A percentile compares a stretch with the other conserved stretches of the same genome.
Evolutionary conservation across 2,113 vertebrate genomes (phyloP).

Genomic region (Zeus faber): DNA sequence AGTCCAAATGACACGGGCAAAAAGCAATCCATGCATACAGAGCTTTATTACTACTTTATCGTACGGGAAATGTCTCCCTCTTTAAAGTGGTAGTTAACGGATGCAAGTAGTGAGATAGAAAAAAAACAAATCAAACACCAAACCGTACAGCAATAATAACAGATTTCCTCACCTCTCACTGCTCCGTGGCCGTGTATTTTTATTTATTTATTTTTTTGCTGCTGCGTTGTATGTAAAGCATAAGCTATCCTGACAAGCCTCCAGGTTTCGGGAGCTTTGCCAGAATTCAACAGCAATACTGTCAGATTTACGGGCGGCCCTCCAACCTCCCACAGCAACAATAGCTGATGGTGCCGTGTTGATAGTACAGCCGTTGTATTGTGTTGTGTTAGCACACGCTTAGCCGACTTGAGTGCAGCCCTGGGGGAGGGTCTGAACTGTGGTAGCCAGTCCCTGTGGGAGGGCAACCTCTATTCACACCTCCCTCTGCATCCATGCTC

Average conservation of each 20-base stretch:
- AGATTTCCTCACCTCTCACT: not conserved
- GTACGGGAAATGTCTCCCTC: no score
- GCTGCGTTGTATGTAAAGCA: constrained; percentile 12
- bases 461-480: constrained; percentile 40
- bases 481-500: constrained; percentile 19
- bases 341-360: constrained; percentile 28
- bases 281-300: constrained; percentile 27
- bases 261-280: constrained; percentile 26
- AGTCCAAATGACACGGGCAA: constrained; percentile 35
- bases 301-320: constrained; percentile 17
- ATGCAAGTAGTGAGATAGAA: not conserved
- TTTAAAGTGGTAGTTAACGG: no score
- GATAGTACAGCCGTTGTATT: constrained; percentile 25
- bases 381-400: constrained; percentile 33
- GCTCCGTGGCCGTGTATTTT: not conserved
- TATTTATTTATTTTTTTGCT: constrained; percentile 4
- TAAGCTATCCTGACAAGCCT: constrained; percentile 19
- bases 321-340: constrained; percentile 30
- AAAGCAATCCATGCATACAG: constrained; percentile 16
- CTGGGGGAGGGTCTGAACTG: constrained; percentile 57
- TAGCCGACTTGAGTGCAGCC: constrained; percentile 30
- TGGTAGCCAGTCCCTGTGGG: constrained; percentile 47
- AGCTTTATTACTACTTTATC: not conserved
- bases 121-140: not conserved
- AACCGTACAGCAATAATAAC: not conserved